Evolutionary conservation across 2,113 vertebrate genomes (phyloP).

Genomic region (Dromaius novaehollandiae): DNA sequence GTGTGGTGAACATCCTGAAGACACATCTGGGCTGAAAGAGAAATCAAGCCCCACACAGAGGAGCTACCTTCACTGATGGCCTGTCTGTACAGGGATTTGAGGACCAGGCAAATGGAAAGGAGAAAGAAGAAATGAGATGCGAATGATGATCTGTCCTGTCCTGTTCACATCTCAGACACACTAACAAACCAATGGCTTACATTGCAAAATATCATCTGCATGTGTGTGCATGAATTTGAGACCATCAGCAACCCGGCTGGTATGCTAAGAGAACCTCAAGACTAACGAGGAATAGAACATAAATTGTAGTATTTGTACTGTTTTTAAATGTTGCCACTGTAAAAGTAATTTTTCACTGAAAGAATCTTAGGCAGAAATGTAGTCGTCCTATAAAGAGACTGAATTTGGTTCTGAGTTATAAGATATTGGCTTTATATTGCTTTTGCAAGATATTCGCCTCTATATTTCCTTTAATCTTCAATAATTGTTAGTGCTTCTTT

Average conservation of each 20-base stretch:
- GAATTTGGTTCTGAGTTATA: background rate
- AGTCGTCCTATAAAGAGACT: background rate
- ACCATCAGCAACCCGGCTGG: background rate
- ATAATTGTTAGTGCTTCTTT: background rate
- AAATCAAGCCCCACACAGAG: background rate
- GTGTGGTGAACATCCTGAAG: too few relatives aligned
- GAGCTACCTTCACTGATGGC: background rate
- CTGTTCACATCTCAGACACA: background rate
- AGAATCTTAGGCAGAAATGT: background rate
- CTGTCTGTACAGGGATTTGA: background rate
- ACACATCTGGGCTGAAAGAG: background rate
- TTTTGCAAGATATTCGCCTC: background rate
- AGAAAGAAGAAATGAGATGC: background rate
- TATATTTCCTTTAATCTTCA: background rate
- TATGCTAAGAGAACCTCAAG: background rate
- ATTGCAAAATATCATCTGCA: background rate
- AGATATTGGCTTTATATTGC: background rate
- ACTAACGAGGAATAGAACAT: background rate
- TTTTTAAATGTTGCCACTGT: background rate
- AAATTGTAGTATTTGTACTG: background rate
- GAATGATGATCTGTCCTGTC: background rate
- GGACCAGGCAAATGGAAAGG: background rate
- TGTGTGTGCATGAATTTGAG: background rate
- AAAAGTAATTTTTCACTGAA: background rate
- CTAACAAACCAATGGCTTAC: rapidly evolving